phyloP scores from a whole-genome alignment of 1,140 invertebrate genomes.

The Hydropsyche tenuis region DNA sequence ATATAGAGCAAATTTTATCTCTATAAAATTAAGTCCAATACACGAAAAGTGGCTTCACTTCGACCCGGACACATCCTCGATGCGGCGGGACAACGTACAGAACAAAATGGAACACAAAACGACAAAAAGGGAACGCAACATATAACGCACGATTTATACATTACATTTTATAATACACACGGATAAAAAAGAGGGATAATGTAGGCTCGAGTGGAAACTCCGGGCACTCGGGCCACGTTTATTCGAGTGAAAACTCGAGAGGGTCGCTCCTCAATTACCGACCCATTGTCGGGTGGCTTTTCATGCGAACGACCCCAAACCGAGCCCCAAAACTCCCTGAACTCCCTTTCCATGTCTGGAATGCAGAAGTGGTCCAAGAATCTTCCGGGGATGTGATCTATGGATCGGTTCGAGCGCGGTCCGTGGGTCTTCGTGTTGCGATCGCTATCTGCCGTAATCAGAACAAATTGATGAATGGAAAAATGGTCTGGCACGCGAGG shows the following conservation, averaged over 20 bases:
- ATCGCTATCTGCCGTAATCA: neutral
- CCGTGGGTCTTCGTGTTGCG: neutral
- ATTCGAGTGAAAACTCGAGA: constrained; percentile 23
- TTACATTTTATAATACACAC: neutral
- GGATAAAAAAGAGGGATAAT: neutral
- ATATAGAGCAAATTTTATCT: too few relatives aligned
- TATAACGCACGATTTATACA: neutral
- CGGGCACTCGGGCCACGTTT: neutral
- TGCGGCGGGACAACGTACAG: too few relatives aligned
- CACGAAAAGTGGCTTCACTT: too few relatives aligned
- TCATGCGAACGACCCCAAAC: neutral
- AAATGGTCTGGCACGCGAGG: neutral
- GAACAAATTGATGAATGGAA: constrained; percentile 5
- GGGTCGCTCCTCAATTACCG: constrained; percentile 19
- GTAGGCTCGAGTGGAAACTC: neutral
- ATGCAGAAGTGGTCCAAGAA: neutral
- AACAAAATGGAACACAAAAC: too few relatives aligned
- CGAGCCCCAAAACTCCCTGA: neutral
- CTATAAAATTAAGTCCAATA: too few relatives aligned
- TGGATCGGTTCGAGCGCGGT: neutral
- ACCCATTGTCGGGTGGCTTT: constrained; percentile 13
- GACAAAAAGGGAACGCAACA: too few relatives aligned
- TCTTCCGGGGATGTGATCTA: too few relatives aligned
- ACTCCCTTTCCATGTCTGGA: neutral
- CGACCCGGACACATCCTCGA: too few relatives aligned